Evolutionary conservation across 2,797 vertebrate species (phyloP), one percentile per base, ranked within the genome.

Genomic region (Gymnoscopelus braueri): DNA sequence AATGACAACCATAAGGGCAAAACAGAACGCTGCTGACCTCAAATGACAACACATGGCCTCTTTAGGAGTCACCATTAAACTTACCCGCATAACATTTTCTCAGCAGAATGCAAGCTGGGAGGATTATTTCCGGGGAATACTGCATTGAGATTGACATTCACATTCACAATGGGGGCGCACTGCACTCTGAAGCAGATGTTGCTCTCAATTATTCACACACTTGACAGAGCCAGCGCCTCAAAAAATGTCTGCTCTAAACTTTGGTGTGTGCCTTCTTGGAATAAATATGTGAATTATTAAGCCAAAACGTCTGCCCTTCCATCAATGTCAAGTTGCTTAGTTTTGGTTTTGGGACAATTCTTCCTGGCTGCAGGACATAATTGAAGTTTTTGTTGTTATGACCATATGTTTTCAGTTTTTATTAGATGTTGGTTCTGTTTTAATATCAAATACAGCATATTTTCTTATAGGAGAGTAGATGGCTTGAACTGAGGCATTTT

Each of bases 161-260:
- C n/a, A n/a, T 72, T 51, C 15, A 70, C 70, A 80, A 72, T 73
- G 71, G 63, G 63, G 70, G 55, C 78, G 39, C 26, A 29, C 39
- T 44, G 39, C 63, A 82, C 78, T 83, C 74, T 64, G 32, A 74
- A 65, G 69, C 81, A 85, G 81, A 79, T 85, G 83, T 74, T 75
- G 49, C 11, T 0, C 74, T 84, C 73, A 85, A 80, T 87, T 77
- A 84, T 82, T 84, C 65, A 84, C 68, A 70, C 49, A 73, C 79
- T 80, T 78, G 71, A 78, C 66, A 66, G 59, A 79, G 63, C 68
- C 65, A 65, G n/a, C 59, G 14, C 69, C 8, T 60, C 52, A 58
- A 57, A 63, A 19, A 72, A 72, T 59, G 47, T 39, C 71, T 69
- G 74, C 58, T 80, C 65, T 35, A 70, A 74, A 79, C 47, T 51